Evolutionary conservation across 2,888 invertebrate genomes (phyloP).

Genomic region (Drosophila phalerata): DNA sequence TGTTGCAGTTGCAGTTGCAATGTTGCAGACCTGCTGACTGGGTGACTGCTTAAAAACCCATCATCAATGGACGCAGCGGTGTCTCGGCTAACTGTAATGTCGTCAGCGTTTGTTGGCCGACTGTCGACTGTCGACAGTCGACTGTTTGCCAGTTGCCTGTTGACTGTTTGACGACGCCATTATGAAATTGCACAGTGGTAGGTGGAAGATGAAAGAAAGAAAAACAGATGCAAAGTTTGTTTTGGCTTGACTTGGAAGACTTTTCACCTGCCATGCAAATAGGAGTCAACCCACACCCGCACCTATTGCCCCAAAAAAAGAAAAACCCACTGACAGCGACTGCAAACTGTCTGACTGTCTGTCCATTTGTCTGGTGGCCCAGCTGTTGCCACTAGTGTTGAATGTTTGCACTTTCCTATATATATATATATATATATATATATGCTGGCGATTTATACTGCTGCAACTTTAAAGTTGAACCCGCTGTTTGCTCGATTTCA

Average conservation of each 20-base stretch:
- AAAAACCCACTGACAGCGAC: conserved; percentile 19
- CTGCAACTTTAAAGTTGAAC: conserved; percentile 15
- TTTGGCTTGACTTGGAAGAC: conserved; percentile 61
- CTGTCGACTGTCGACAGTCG: conserved; percentile 32
- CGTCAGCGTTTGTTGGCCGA: conserved; percentile 65
- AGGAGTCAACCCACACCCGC: conserved; percentile 42
- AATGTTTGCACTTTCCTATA: conserved; percentile 72
- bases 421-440: background rate
- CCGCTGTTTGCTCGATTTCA: conserved; percentile 19
- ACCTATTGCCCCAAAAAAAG: conserved; percentile 17
- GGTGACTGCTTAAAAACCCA: conserved; percentile 55
- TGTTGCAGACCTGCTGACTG: conserved; percentile 36
- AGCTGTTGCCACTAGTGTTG: conserved; percentile 77
- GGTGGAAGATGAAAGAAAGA: conserved; percentile 10
- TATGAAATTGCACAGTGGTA: conserved; percentile 69
- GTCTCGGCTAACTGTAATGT: conserved; percentile 75
- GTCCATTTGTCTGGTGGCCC: conserved; percentile 31
- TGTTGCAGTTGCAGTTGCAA: conserved; percentile 24
- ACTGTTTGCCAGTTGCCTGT: conserved; percentile 18
- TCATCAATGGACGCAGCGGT: conserved; percentile 55
- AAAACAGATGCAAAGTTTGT: conserved; percentile 73
- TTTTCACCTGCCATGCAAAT: conserved; percentile 80
- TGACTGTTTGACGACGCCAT: conserved; percentile 72
- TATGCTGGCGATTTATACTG: background rate
- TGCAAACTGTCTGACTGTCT: conserved; percentile 44